These are phyloP conservation scores for Gadus chalcogrammus DNA, from an alignment of 2,113 vertebrate species.

Conservation along the genomic window DNA sequence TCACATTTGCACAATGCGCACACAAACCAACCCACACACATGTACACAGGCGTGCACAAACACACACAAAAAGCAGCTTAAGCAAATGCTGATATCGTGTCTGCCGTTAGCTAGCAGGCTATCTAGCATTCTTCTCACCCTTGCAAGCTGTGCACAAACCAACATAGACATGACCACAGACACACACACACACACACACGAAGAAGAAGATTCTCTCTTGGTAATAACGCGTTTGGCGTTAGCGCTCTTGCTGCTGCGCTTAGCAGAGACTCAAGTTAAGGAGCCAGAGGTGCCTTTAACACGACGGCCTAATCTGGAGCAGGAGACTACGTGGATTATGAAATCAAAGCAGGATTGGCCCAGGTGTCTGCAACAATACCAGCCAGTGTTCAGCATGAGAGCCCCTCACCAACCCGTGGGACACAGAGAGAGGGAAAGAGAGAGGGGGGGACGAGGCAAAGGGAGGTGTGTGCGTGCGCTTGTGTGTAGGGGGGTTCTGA, in stretches of 20 bases:
- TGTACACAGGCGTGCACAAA: constrained; percentile 46
- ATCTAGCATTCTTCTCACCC: no score
- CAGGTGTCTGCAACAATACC: constrained; percentile 65
- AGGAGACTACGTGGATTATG: constrained; percentile 71
- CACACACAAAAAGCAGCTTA: constrained; percentile 7
- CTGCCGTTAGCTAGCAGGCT: no score
- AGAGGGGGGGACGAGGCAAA: constrained; percentile 6
- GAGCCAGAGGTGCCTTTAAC: constrained; percentile 72
- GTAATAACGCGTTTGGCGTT: constrained; percentile 45
- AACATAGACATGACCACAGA: no score
- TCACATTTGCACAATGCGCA: constrained; percentile 10
- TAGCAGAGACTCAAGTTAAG: constrained; percentile 68
- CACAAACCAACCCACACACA: constrained; percentile 14
- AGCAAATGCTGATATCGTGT: no score
- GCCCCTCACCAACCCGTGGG: constrained; percentile 39
- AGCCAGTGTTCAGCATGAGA: constrained; percentile 49
- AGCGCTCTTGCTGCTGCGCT: constrained; percentile 62
- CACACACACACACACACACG: constrained; percentile 26
- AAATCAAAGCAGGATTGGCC: constrained; percentile 71
- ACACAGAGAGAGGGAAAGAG: constrained; percentile 14
- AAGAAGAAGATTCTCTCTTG: constrained; percentile 4
- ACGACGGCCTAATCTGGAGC: constrained; percentile 66
- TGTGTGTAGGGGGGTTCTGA: constrained; percentile 11
- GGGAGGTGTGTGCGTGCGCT: neutral
- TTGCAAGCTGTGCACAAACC: no score